Evolutionary conservation across 2,888 invertebrate genomes (phyloP).

Genomic region (Tetrapedia diversipes): DNA sequence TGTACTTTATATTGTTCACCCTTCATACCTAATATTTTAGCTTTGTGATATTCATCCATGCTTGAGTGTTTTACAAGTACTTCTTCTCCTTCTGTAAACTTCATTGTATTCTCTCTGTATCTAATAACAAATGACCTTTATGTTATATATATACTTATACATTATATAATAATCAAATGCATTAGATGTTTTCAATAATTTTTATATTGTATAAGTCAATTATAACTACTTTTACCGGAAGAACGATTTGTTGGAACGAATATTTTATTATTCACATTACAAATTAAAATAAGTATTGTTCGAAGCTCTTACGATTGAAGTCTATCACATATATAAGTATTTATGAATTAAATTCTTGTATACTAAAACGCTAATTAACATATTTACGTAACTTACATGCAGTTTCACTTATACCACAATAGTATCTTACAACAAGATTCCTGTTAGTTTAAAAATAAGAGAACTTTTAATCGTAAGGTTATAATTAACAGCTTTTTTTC

Average conservation of each 20-base stretch:
- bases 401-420: constrained; percentile 31
- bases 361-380: constrained; percentile 16
- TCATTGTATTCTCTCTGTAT: constrained; percentile 67
- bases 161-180: background rate
- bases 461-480: constrained; percentile 71
- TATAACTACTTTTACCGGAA: background rate
- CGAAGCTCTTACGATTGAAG: background rate
- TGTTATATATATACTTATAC: constrained; percentile 24
- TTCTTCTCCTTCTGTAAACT: constrained; percentile 75
- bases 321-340: background rate
- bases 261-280: background rate
- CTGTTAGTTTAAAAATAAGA: constrained; percentile 64
- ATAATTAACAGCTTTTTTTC: constrained; percentile 72
- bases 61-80: constrained; percentile 76
- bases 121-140: constrained; percentile 21
- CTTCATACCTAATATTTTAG: constrained; percentile 68
- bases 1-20: constrained; percentile 75
- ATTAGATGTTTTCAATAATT: background rate
- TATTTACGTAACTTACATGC: constrained; percentile 48
- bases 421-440: constrained; percentile 41
- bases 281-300: constrained; percentile 9
- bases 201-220: background rate
- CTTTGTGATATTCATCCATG: constrained; percentile 70
- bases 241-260: too few relatives aligned
- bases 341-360: constrained; percentile 46